Conservation (phyloP, 2,113 vertebrate species). For the Stegostoma tigrinum region DNA sequence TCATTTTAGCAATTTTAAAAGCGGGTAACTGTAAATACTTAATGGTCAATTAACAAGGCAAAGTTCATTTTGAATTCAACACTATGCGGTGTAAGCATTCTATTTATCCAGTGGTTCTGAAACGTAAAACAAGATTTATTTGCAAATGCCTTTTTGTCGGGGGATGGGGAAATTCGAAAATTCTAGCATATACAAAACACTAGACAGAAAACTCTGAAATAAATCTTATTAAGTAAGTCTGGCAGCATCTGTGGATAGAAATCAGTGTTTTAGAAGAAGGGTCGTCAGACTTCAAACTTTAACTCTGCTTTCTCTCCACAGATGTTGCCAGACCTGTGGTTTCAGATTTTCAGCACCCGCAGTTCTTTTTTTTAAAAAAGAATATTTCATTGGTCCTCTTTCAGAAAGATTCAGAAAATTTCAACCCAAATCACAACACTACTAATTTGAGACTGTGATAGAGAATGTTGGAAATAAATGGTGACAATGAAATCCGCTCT, state of each 20-base stretch:
- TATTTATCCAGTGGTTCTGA: too few relatives aligned
- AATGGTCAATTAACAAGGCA: background rate
- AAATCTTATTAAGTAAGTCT: too few relatives aligned
- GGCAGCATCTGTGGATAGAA: too few relatives aligned
- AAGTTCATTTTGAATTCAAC: background rate
- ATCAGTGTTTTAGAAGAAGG: too few relatives aligned
- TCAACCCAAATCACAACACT: background rate
- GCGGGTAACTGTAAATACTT: background rate
- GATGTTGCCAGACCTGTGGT: too few relatives aligned
- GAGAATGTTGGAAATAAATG: background rate
- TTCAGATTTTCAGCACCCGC: too few relatives aligned
- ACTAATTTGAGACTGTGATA: background rate
- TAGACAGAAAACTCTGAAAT: background rate
- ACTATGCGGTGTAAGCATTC: background rate
- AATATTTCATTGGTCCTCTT: background rate
- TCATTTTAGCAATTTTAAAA: background rate
- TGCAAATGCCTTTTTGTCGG: too few relatives aligned
- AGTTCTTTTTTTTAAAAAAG: too few relatives aligned
- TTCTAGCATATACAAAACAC: background rate
- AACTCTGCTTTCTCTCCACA: too few relatives aligned
- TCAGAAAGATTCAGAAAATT: background rate
- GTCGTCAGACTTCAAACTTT: too few relatives aligned
- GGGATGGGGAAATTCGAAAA: too few relatives aligned
- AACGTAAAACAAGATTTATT: too few relatives aligned
- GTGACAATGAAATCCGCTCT: background rate